These are phyloP conservation scores for Tupaia chinensis DNA, from an alignment of 2,113 vertebrate genomes.

Conservation along the genomic window DNA sequence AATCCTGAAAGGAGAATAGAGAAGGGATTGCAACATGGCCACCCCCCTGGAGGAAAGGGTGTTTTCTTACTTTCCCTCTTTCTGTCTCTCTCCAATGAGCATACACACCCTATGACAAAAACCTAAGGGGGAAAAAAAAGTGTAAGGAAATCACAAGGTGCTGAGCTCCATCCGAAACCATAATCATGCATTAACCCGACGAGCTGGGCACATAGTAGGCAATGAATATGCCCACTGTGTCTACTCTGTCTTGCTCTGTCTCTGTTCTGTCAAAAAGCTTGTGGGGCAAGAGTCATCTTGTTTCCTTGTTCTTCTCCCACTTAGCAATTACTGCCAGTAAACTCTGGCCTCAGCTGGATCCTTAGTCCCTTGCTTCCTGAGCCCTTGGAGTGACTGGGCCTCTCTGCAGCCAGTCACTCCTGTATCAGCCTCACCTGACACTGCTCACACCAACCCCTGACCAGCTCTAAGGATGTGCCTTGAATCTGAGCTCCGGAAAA, in stretches of 20 bases:
- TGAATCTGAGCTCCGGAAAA: background rate
- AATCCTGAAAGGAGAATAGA: too few species aligned
- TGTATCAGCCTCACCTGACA: background rate
- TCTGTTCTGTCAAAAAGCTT: background rate
- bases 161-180: background rate
- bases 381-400: background rate
- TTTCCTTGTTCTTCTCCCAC: background rate
- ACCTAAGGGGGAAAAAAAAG: background rate
- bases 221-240: too few species aligned
- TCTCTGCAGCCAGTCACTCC: background rate
- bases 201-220: background rate
- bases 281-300: too few species aligned
- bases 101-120: too few species aligned
- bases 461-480: background rate
- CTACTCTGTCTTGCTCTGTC: background rate
- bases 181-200: too few species aligned
- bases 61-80: too few species aligned
- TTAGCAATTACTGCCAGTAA: background rate
- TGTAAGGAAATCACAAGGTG: background rate
- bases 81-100: too few species aligned
- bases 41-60: too few species aligned
- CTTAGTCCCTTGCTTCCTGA: background rate
- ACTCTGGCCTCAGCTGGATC: background rate
- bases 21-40: too few species aligned
- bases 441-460: background rate